Percentiles rank a stretch among this genome's conserved stretches.
Evolutionary conservation across 2,113 vertebrate species (phyloP).

Genomic region (Mus spicilegus): DNA sequence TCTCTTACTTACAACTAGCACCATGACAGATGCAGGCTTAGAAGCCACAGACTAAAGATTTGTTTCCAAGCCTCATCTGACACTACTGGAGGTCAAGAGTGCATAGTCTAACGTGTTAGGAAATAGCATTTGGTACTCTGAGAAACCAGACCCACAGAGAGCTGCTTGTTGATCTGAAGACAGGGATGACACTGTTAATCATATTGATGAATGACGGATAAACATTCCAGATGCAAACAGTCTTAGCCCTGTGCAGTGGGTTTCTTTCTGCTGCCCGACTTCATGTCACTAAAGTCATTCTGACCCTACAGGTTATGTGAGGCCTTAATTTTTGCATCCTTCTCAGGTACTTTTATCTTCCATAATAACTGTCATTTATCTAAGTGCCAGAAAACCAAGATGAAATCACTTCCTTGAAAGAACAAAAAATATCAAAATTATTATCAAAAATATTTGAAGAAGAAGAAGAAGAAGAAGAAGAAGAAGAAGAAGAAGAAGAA

Average conservation of each 20-base stretch:
- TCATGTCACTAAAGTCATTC: not conserved
- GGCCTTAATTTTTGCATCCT: not conserved
- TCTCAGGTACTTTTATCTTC: not conserved
- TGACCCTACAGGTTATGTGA: not conserved
- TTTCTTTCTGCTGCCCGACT: not conserved
- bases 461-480: too few species aligned
- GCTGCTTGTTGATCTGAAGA: not conserved
- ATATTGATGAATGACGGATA: too few species aligned
- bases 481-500: too few species aligned
- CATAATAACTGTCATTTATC: not conserved
- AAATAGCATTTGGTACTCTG: not conserved
- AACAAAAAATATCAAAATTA: slow-evolving; percentile 52
- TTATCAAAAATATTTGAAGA: not conserved
- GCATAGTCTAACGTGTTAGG: not conserved
- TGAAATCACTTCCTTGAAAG: not conserved
- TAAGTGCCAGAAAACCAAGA: not conserved
- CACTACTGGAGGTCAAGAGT: not conserved
- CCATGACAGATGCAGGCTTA: not conserved
- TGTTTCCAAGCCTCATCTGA: not conserved
- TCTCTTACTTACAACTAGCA: rapidly evolving
- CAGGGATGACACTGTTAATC: not conserved
- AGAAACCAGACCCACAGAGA: not conserved
- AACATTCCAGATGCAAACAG: not conserved
- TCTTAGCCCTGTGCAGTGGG: rapidly evolving
- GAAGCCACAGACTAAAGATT: not conserved